Percentiles rank a stretch among this genome's conserved stretches.
phyloP scores from a whole-genome alignment of 2,113 vertebrate genomes.

The Hippocampus zosterae region DNA sequence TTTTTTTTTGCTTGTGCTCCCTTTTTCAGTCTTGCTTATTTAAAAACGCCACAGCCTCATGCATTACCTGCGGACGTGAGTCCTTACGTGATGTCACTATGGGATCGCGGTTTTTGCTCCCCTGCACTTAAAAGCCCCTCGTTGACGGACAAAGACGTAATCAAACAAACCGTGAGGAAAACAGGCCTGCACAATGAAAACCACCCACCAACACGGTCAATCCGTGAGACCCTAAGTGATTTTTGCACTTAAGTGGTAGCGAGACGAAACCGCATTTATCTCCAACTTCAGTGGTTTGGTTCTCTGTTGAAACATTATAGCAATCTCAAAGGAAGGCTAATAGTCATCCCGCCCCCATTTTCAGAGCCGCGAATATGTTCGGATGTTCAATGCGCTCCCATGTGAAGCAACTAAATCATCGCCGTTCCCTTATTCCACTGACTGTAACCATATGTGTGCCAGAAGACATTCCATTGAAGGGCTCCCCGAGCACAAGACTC shows the following conservation, averaged over 20 bases:
- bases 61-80: slow-evolving; percentile 54
- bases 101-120: slow-evolving; percentile 53
- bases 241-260: slow-evolving; percentile 32
- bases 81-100: slow-evolving; percentile 58
- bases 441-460: slow-evolving; percentile 2
- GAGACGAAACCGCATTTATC: slow-evolving; percentile 1
- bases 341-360: not conserved
- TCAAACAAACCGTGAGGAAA: slow-evolving; percentile 54
- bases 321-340: slow-evolving; percentile 9
- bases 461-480: not conserved
- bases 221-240: not conserved
- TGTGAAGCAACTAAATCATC: not conserved
- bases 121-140: slow-evolving; percentile 69
- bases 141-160: slow-evolving; percentile 70
- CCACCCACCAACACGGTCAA: slow-evolving; percentile 1
- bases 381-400: not conserved
- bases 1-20: slow-evolving; percentile 58
- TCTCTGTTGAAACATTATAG: not conserved
- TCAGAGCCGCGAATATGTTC: not conserved
- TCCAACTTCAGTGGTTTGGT: not conserved
- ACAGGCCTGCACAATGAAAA: slow-evolving; percentile 26
- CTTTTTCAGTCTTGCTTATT: slow-evolving; percentile 59
- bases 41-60: slow-evolving; percentile 60
- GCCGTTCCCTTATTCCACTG: not conserved
- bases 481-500: not conserved